Base-by-base conservation (phyloP, 2,888 invertebrate genomes). In the Baccha elongata region DNA sequence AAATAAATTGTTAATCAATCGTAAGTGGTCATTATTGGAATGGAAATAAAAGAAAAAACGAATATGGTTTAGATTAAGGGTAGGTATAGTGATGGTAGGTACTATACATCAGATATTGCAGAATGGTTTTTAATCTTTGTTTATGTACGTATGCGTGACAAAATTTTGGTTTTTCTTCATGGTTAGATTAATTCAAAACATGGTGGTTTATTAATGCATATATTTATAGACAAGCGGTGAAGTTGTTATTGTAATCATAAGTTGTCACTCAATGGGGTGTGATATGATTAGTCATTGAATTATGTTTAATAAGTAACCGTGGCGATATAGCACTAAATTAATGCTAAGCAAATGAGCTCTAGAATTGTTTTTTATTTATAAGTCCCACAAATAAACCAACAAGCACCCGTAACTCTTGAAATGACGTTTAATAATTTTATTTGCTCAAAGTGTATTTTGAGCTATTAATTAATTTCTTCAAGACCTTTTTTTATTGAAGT, bases 1-100 rank as follows among this genome's bases (percentile, higher is more conserved):
- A 73, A 76, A 72, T 83, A 83, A 83, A 83, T 83, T 72, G 83
- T 83, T 83, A 83, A 83, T 78, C 78, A 83, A 83, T 83, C 55
- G 72, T 83, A 68, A 78, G 83, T 78, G 83, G 72, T 48, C 71
- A 80, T 65, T 65, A 4, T n/a, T 62, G 69, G 19, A 48, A 26
- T 52, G 53, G 29, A 26, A 58, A 68, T 21, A 44, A 64, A 48
- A 15, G 23, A 48, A 53, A 17, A 21, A 26, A 67, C 10, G 21
- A 52, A 53, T 58, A 42, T 42, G 58, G 60, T 37, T 62, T 46
- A 13, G 46, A 40, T 71, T 81, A 67, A 71, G 71, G 53, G 75
- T 75, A 81, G 35, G 35, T 60, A n/a, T n/a, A n/a, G n/a, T n/a
- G n/a, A n/a, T n/a, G n/a, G n/a, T n/a, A n/a, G n/a, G n/a, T n/a